Evolutionary conservation across 1,140 invertebrate genomes (phyloP).

Genomic region (Portunus trituberculatus): DNA sequence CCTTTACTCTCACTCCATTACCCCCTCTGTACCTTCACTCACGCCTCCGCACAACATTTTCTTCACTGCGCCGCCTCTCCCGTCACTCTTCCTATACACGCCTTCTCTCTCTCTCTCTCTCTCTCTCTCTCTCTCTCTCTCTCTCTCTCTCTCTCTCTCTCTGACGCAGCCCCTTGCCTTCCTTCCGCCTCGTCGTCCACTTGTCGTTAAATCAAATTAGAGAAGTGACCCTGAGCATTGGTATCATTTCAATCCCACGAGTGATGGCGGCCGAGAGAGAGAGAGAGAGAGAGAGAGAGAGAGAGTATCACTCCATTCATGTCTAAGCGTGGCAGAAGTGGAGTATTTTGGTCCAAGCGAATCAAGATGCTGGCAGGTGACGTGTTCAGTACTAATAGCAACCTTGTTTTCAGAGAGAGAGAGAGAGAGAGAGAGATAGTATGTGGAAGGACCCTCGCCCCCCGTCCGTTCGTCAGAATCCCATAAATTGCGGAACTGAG

Average conservation of each 20-base stretch:
- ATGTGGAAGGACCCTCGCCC: neutral
- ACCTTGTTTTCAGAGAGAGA: neutral
- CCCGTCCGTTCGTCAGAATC: conserved; percentile 37
- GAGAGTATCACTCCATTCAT: neutral
- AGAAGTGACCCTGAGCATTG: neutral
- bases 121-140: conserved; percentile 34
- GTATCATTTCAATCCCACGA: neutral
- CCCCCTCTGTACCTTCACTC: neutral
- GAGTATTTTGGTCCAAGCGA: neutral
- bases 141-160: neutral
- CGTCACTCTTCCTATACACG: neutral
- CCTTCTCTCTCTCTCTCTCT: conserved; percentile 31
- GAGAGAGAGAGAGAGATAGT: neutral
- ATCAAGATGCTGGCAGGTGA: neutral
- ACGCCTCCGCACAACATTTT: neutral
- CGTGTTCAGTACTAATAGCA: neutral
- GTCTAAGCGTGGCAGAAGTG: neutral
- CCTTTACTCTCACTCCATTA: neutral
- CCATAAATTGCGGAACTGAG: conserved; percentile 68
- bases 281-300: neutral
- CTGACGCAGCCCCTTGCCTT: neutral
- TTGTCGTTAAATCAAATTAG: conserved; percentile 10
- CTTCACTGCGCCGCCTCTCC: too few relatives aligned
- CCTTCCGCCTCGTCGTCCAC: neutral
- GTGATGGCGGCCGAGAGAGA: too few relatives aligned